These are phyloP conservation scores for Dendrophyllia cribrosa DNA, from an alignment of 64 coral and sea anemone genomes.

Conservation along the genomic window DNA sequence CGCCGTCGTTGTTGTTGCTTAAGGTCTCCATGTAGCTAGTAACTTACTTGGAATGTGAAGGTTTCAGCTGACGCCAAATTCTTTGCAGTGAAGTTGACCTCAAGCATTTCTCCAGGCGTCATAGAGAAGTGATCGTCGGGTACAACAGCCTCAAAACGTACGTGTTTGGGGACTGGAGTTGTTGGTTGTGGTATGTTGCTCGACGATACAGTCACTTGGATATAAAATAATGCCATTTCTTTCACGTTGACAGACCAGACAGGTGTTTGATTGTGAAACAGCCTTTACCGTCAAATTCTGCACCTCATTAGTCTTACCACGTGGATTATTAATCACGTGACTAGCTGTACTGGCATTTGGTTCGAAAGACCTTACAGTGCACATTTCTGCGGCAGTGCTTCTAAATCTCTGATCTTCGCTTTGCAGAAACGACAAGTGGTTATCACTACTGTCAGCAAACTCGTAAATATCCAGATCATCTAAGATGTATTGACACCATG, in stretches of 20 bases:
- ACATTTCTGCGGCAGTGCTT: background rate
- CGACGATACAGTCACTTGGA: background rate
- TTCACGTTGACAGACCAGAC: background rate
- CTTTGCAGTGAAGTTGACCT: slow-evolving; percentile 3
- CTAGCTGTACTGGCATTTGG: background rate
- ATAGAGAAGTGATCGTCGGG: background rate
- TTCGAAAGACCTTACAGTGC: too few species aligned
- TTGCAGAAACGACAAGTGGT: too few species aligned
- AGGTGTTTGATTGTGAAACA: slow-evolving; percentile 3
- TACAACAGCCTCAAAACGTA: background rate
- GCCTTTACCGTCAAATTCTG: background rate
- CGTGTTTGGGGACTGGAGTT: background rate
- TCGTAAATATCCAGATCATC: slow-evolving; percentile 30
- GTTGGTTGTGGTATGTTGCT: background rate
- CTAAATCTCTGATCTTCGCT: too few species aligned
- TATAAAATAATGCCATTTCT: background rate
- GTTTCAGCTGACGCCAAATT: slow-evolving; percentile 8
- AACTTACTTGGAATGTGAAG: background rate
- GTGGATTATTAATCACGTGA: slow-evolving; percentile 12
- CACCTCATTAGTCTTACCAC: background rate
- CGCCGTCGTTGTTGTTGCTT: too few species aligned
- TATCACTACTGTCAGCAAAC: background rate
- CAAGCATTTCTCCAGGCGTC: background rate
- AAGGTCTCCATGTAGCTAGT: too few species aligned
- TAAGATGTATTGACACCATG: background rate